Evolutionary conservation across 2,797 vertebrate genomes (phyloP), one percentile per base, ranked within the genome.

Genomic region (Poecilia picta): DNA sequence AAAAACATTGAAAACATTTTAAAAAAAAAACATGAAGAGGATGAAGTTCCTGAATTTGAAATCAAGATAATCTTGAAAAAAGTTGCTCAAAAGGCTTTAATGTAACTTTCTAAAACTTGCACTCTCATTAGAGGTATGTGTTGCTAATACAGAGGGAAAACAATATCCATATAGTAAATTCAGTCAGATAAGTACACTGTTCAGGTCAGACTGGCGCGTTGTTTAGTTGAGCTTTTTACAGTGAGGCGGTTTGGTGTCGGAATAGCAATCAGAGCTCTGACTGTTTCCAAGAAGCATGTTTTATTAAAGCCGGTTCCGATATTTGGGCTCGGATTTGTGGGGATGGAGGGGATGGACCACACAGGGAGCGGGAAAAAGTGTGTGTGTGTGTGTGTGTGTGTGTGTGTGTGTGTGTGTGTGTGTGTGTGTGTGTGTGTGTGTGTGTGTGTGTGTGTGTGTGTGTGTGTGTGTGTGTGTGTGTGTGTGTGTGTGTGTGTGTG

Each of bases 351-450:
- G 49, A 7, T 1, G 43, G 86, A 85, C 93, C 92, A 92, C 92
- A 93, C 91, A 94, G 57, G 51, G 46, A 86, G 89, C 45, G 75
- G 85, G 75, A 90, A 89, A 81, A 74, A 76, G 83, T 89, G 78
- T 78, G 79, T 75, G 72, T 75, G 72, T 81, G 76, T 81, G 76
- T 88, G 70, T 81, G 76, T 36, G 36, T 36, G 36, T 36, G 33
- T 36, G 3, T 36, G 33, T 36, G 33, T 36, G 3, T 36, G 33
- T 36, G 33, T 36, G 33, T 36, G 33, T 36, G 33, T 36, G 33
- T 36, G 33, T 2, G 33, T 2, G 33, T 36, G 33, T 36, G 36
- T 36, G 36, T 89, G 79, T 78, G 79, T 75, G 72, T 76, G 72
- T 81, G 76, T 81, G 76, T 87, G n/a, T n/a, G n/a, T n/a, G n/a